These are phyloP conservation scores for Margarornis squamiger DNA, from an alignment of 2,797 vertebrate genomes.

Conservation along the genomic window DNA sequence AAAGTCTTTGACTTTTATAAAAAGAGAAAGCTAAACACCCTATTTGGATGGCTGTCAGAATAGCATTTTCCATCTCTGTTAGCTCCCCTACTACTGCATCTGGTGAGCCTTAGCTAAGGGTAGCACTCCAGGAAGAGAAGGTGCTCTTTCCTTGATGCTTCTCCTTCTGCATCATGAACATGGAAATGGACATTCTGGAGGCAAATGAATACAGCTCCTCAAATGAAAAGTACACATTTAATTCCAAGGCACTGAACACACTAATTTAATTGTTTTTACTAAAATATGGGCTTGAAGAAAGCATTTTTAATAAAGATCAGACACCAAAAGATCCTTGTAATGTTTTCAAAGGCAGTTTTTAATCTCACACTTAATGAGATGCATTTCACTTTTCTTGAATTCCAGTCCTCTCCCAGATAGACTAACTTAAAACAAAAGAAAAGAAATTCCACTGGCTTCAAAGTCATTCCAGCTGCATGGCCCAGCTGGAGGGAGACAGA, in stretches of 20 bases:
- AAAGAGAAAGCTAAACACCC: background rate
- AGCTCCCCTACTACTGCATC: background rate
- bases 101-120: background rate
- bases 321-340: background rate
- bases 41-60: background rate
- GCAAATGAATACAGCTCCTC: background rate
- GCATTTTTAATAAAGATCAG: constrained; percentile 20
- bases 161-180: background rate
- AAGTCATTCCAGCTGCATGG: constrained; percentile 9
- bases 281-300: constrained; percentile 1
- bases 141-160: background rate
- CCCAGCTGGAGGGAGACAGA: constrained; percentile 8
- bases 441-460: constrained; percentile 27
- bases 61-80: background rate
- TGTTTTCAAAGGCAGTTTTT: constrained; percentile 1
- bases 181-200: background rate
- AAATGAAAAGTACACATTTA: background rate
- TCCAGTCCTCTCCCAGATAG: background rate
- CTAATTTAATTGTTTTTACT: background rate
- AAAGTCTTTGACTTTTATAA: background rate
- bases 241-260: background rate
- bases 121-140: background rate
- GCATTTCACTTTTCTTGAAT: constrained; percentile 1
- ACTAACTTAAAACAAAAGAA: background rate
- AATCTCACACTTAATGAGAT: constrained; percentile 8